Evolutionary conservation across 2,888 invertebrate species (phyloP).

Genomic region (Alitta virens): DNA sequence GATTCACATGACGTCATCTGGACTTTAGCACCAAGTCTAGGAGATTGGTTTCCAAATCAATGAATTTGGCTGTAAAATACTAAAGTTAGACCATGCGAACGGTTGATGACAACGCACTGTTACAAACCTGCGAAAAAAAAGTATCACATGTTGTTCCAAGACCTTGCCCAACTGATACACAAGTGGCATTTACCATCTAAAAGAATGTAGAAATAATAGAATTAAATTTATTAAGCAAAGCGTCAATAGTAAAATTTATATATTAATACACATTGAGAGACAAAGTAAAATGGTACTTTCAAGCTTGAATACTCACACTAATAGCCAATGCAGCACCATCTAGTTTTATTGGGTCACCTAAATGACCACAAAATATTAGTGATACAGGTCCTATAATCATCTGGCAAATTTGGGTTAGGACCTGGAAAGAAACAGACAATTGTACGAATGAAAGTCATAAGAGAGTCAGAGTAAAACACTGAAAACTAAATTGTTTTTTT

Average conservation of each 20-base stretch:
- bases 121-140: constrained; percentile 32
- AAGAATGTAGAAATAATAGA: too few relatives aligned
- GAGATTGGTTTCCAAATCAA: too few relatives aligned
- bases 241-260: too few relatives aligned
- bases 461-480: not conserved
- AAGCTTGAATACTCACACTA: constrained; percentile 24
- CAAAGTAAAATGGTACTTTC: too few relatives aligned
- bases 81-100: too few relatives aligned
- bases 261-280: too few relatives aligned
- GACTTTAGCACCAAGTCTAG: too few relatives aligned
- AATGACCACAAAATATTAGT: constrained; percentile 32
- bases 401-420: constrained; percentile 28
- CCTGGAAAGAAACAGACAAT: constrained; percentile 12
- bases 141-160: constrained; percentile 33
- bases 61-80: too few relatives aligned
- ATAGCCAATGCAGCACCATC: constrained; percentile 31
- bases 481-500: not conserved
- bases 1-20: too few relatives aligned
- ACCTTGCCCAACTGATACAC: constrained; percentile 28
- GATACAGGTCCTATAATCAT: constrained; percentile 27
- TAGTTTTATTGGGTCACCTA: constrained; percentile 27
- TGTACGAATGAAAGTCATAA: not conserved
- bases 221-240: too few relatives aligned
- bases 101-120: too few relatives aligned
- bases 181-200: constrained; percentile 32